These are phyloP conservation scores for Darevskia mixta DNA, from an alignment of 2,797 vertebrate genomes.

Conservation along the genomic window DNA sequence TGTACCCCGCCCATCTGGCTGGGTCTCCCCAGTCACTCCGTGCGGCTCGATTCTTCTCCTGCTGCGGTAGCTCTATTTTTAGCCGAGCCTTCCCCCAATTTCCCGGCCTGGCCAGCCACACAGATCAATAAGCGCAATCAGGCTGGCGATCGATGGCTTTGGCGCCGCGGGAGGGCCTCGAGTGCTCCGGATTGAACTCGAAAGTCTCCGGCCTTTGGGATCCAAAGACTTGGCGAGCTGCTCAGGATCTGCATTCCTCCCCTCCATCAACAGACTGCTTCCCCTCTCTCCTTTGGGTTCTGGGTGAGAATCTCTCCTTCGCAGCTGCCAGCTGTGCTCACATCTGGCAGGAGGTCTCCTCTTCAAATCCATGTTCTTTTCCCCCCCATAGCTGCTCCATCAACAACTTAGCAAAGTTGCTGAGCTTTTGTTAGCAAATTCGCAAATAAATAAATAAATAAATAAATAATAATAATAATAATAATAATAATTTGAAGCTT, in stretches of 20 bases:
- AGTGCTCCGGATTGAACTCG: background rate
- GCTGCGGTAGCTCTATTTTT: background rate
- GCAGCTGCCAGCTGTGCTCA: background rate
- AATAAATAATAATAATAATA: no score
- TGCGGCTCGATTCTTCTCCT: background rate
- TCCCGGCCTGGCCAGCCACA: background rate
- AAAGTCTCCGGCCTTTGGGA: background rate
- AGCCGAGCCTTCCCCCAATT: background rate
- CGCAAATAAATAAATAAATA: no score
- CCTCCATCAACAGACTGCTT: background rate
- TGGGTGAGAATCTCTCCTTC: background rate
- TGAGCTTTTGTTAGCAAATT: no score
- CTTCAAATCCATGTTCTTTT: background rate
- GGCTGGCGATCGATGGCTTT: background rate
- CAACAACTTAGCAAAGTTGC: background rate
- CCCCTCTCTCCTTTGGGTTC: background rate
- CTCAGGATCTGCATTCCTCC: background rate
- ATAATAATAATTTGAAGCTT: no score
- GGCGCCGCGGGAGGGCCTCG: rapidly evolving
- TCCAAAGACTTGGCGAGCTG: background rate
- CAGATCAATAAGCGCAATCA: conserved; percentile 12
- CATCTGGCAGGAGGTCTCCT: no score
- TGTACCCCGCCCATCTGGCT: no score
- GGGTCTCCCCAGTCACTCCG: no score
- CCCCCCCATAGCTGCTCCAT: background rate